Evolutionary conservation across 1,140 invertebrate genomes (phyloP), one percentile per base, ranked within the genome.

Genomic region (Sarcophaga peregrina): DNA sequence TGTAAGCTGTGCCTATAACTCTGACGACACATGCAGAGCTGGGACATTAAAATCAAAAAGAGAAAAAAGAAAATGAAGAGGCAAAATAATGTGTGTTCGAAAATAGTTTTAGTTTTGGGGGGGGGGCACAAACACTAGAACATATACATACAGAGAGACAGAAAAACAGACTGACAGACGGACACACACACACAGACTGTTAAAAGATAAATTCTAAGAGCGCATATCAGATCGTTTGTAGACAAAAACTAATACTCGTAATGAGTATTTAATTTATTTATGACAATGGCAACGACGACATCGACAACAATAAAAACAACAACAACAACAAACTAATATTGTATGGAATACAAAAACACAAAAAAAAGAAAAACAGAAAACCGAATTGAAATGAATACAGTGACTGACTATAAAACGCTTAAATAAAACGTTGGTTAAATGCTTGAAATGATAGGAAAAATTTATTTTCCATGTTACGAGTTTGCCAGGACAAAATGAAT

Each of bases 191-290:
- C 25, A 37, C 25, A 37, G 25, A 37, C 25, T 37, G 25, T 37
- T 37, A 37, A 37, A 37, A 37, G 25, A 37, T 37, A 37, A 37
- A 37, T 37, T 37, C 25, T 58, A 13, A 58, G 13, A 58, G 15
- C 7, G 54, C n/a, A 58, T 58, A 58, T 58, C 54, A 58, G 54
- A 58, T 58, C 13, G 13, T 37, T 37, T 37, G 25, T 58, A 58
- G 54, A 58, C 54, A 58, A 58, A n/a, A 58, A 58, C 54, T 58
- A 58, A 58, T 58, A 58, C 54, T 58, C 15, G n/a, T 58, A 58
- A 58, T 58, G 54, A 58, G 54, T n/a, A 58, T 58, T 58, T 58
- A 58, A 58, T 58, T 58, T 58, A 58, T 58, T 58, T 58, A 58
- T 58, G 54, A 58, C 25, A 37, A 37, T 37, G 25, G 25, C 25